A percentile compares a stretch with the other conserved stretches of the same genome.
phyloP scores from a whole-genome alignment of 2,888 invertebrate genomes.

The Pyrrhosoma nymphula region DNA sequence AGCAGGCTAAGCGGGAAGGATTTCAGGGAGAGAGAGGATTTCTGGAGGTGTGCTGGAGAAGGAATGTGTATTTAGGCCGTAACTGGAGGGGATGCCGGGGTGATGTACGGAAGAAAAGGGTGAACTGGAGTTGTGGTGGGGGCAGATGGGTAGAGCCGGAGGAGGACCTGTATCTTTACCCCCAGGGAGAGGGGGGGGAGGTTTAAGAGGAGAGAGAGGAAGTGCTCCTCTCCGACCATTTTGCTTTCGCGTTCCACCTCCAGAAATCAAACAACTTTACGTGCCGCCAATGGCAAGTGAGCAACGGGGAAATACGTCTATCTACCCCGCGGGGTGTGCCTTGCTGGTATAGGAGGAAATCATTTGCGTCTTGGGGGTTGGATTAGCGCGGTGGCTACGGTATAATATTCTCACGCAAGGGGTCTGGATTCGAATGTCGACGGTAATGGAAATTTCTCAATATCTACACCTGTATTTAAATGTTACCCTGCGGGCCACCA shows the following conservation, averaged over 20 bases:
- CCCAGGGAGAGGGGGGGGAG: background rate
- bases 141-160: background rate
- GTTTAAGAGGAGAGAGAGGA: background rate
- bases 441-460: too few species aligned
- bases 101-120: background rate
- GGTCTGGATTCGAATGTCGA: too few species aligned
- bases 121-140: background rate
- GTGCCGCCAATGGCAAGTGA: background rate
- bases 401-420: too few species aligned
- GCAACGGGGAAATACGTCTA: background rate
- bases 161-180: background rate
- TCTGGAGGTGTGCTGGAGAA: background rate
- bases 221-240: background rate
- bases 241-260: background rate
- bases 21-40: background rate
- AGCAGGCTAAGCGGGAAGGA: background rate
- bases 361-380: background rate
- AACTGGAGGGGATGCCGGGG: background rate
- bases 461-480: too few species aligned
- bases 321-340: background rate
- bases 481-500: too few species aligned
- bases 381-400: too few species aligned
- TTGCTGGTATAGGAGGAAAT: background rate
- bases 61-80: background rate
- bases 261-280: conserved; percentile 22